These are phyloP conservation scores for Orthosia cruda DNA, from an alignment of 2,888 invertebrate species.

Conservation along the genomic window DNA sequence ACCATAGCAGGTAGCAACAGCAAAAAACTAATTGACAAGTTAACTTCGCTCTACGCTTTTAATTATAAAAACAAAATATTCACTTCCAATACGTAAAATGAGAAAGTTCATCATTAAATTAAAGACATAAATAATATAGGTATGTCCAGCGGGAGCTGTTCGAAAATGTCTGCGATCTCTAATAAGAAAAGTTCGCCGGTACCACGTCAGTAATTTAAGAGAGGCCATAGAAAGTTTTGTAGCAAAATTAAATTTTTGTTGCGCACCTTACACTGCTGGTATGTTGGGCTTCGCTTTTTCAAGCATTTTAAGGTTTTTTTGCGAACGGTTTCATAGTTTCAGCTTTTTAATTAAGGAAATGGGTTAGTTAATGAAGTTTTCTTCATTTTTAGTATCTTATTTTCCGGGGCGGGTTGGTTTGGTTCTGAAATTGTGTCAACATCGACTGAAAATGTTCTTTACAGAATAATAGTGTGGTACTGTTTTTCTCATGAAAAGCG, in stretches of 20 bases:
- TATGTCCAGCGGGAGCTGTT: slow-evolving; percentile 45
- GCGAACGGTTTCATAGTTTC: slow-evolving; percentile 29
- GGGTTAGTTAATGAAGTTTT: slow-evolving; percentile 19
- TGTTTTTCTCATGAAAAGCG: not conserved
- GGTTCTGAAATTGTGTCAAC: not conserved
- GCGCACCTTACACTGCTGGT: slow-evolving; percentile 66
- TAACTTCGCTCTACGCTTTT: not conserved
- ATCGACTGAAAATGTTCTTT: not conserved
- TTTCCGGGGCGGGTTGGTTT: not conserved
- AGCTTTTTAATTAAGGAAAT: slow-evolving; percentile 28
- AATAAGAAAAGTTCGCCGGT: slow-evolving; percentile 83
- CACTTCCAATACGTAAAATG: not conserved
- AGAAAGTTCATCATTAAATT: slow-evolving; percentile 38
- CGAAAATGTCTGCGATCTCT: slow-evolving; percentile 69
- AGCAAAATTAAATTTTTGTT: slow-evolving; percentile 85
- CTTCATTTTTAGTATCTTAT: not conserved
- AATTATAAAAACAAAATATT: not conserved
- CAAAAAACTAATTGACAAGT: not conserved
- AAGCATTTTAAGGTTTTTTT: slow-evolving; percentile 59
- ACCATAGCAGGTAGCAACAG: not conserved
- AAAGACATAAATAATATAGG: slow-evolving; percentile 38
- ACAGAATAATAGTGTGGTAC: not conserved
- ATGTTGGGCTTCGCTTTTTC: slow-evolving; percentile 63
- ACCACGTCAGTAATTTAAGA: slow-evolving; percentile 85
- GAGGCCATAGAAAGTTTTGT: slow-evolving; percentile 82